Conservation (phyloP, 2,888 invertebrate species). For the Hydrotaea diabolus region DNA sequence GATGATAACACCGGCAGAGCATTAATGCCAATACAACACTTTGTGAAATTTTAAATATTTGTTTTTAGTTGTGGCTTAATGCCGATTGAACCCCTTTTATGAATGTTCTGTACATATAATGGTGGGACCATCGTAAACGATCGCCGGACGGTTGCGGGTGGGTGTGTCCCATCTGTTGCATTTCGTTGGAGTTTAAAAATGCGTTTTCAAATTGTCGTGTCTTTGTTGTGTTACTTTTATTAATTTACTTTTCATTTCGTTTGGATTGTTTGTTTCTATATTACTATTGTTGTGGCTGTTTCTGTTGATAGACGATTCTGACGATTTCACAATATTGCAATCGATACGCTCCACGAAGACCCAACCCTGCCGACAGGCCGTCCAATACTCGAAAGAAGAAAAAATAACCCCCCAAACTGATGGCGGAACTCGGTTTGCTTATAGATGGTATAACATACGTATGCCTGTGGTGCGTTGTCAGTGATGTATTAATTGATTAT, state of each 20-base stretch:
- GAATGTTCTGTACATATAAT: background rate
- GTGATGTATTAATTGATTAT: constrained; percentile 54
- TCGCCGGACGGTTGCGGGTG: background rate
- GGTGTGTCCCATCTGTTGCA: constrained; percentile 25
- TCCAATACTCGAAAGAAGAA: constrained; percentile 2
- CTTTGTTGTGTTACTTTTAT: constrained; percentile 16
- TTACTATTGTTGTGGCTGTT: constrained; percentile 11
- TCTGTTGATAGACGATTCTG: constrained; percentile 38
- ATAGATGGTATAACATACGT: background rate
- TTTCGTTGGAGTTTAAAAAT: background rate
- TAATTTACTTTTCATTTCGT: constrained; percentile 23
- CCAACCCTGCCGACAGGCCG: constrained; percentile 53
- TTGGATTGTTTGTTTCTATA: background rate
- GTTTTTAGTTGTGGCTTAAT: background rate
- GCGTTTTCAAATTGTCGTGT: background rate
- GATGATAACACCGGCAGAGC: background rate
- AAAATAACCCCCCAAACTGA: background rate
- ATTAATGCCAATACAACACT: background rate
- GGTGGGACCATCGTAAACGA: background rate
- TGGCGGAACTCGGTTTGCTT: background rate
- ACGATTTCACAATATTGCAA: constrained; percentile 50
- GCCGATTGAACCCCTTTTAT: background rate
- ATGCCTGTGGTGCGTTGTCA: constrained; percentile 5
- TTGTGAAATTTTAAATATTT: background rate
- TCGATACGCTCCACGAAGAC: constrained; percentile 60